phyloP scores from a whole-genome alignment of 2,797 vertebrate genomes.

The Clarias pachynema region DNA sequence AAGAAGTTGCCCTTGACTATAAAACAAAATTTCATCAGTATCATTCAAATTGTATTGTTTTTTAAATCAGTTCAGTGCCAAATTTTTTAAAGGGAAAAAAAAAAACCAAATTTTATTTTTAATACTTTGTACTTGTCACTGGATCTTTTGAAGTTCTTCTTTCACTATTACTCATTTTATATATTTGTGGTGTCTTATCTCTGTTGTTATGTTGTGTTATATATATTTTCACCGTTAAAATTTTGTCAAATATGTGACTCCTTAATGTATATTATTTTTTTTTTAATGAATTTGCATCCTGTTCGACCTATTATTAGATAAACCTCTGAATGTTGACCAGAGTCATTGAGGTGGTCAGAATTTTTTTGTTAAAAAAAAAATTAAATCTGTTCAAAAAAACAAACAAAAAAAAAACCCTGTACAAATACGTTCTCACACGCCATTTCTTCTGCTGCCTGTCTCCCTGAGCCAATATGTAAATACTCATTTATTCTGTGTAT shows the following conservation, averaged over 20 bases:
- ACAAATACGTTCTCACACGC: conserved; percentile 61
- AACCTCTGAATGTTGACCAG: conserved; percentile 47
- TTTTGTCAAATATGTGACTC: conserved; percentile 56
- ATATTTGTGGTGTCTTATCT: conserved; percentile 58
- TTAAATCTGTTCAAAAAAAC: background rate
- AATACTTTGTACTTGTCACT: conserved; percentile 94
- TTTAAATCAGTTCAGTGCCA: conserved; percentile 89
- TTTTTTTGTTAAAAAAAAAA: conserved; percentile 64
- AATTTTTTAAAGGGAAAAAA: conserved; percentile 77
- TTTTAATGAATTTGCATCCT: conserved; percentile 50
- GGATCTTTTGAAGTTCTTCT: conserved; percentile 73
- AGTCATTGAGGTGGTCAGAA: conserved; percentile 54
- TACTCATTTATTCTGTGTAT: conserved; percentile 71
- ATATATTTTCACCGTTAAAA: conserved; percentile 57
- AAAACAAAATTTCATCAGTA: conserved; percentile 55
- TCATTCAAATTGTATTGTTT: conserved; percentile 73
- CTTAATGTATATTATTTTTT: conserved; percentile 21
- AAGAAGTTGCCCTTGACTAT: conserved; percentile 64
- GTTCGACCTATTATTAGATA: conserved; percentile 38
- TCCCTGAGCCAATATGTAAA: conserved; percentile 79
- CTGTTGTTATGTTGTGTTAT: conserved; percentile 34
- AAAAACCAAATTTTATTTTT: conserved; percentile 88
- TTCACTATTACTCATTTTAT: conserved; percentile 64
- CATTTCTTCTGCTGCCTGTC: conserved; percentile 64
- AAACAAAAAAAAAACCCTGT: conserved; percentile 47